These are phyloP conservation scores for Leptodirus hochenwartii DNA, from an alignment of 2,888 invertebrate genomes.

Conservation along the genomic window DNA sequence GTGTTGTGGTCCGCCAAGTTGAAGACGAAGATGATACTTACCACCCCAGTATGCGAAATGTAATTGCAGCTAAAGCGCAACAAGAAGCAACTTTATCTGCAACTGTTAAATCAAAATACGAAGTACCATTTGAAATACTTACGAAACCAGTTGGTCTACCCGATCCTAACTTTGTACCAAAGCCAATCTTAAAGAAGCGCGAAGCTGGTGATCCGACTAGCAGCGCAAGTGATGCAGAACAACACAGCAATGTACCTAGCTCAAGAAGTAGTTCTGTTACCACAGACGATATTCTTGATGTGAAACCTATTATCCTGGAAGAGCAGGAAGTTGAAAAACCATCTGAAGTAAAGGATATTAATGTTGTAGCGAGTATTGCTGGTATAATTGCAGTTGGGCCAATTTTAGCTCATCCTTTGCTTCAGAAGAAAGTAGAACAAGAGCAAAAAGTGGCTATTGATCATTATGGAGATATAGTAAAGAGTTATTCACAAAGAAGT, in stretches of 20 bases:
- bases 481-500: conserved; percentile 36
- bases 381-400: conserved; percentile 23
- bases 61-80: no score
- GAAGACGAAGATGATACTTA: conserved; percentile 46
- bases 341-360: conserved; percentile 16
- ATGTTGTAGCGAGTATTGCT: conserved; percentile 20
- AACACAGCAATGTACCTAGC: no score
- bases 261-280: no score
- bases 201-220: conserved; percentile 17
- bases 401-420: conserved; percentile 19
- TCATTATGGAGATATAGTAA: conserved; percentile 65
- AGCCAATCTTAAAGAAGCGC: conserved; percentile 52
- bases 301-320: no score
- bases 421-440: conserved; percentile 31
- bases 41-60: conserved; percentile 44
- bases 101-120: conserved; percentile 22
- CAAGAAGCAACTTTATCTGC: conserved; percentile 11
- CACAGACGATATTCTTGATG: no score
- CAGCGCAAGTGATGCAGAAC: no score
- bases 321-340: no score
- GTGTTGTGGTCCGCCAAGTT: conserved; percentile 8
- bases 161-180: conserved; percentile 54
- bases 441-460: conserved; percentile 54
- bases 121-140: conserved; percentile 37
- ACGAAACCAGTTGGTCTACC: conserved; percentile 43